Evolutionary conservation across 35 echinoderm and acorn worm species (phyloP).

Genomic region (Stichopus chloronotus): DNA sequence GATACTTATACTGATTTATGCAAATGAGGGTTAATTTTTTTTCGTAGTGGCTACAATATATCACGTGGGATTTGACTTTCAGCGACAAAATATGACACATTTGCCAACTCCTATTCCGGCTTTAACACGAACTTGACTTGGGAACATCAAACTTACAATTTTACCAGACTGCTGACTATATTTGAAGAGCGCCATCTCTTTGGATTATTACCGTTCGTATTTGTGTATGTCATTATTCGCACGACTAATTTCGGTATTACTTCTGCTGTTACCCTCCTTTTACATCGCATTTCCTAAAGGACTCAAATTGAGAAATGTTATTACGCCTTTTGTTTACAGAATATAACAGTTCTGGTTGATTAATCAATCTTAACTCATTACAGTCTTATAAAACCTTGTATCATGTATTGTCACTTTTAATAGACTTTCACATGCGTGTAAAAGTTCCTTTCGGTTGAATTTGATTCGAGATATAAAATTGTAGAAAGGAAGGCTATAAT

Average conservation of each 20-base stretch:
- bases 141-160: too few relatives aligned
- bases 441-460: background rate
- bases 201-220: too few relatives aligned
- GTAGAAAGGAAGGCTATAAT: too few relatives aligned
- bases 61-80: too few relatives aligned
- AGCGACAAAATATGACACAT: too few relatives aligned
- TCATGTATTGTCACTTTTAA: background rate
- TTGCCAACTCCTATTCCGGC: too few relatives aligned
- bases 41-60: too few relatives aligned
- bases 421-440: background rate
- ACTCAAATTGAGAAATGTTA: background rate
- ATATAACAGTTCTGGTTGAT: background rate
- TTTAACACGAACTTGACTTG: too few relatives aligned
- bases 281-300: background rate
- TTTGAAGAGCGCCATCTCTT: too few relatives aligned
- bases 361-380: constrained; percentile 1
- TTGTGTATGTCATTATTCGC: background rate
- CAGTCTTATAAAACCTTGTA: background rate
- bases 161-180: too few relatives aligned
- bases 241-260: background rate
- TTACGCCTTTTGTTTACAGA: background rate
- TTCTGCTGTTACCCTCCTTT: background rate
- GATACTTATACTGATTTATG: too few relatives aligned
- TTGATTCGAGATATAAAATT: background rate
- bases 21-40: too few relatives aligned